A percentile compares a stretch with the other conserved stretches of the same genome.
phyloP scores from a whole-genome alignment of 2,888 invertebrate species.

The Tachina grossa region DNA sequence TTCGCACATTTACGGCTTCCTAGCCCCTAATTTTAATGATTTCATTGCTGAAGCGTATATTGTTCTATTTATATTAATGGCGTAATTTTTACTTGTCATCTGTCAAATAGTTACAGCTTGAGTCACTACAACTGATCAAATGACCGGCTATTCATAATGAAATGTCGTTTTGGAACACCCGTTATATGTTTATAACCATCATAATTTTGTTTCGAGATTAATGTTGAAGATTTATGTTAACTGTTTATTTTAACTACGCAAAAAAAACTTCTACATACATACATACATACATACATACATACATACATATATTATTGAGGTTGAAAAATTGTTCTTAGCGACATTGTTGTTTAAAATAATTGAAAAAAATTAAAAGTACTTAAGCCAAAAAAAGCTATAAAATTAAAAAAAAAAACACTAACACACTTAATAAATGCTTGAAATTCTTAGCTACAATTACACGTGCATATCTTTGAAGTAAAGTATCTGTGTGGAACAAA shows the following conservation, averaged over 20 bases:
- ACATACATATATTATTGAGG: background rate
- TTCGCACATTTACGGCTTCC: too few relatives aligned
- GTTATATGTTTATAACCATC: too few relatives aligned
- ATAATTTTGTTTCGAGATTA: background rate
- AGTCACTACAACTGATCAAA: too few relatives aligned
- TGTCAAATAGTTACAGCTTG: too few relatives aligned
- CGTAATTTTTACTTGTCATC: too few relatives aligned
- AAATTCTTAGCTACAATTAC: constrained; percentile 38
- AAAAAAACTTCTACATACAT: background rate
- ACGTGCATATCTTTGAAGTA: background rate
- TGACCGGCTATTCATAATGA: too few relatives aligned
- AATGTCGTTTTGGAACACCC: too few relatives aligned
- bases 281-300: too few relatives aligned
- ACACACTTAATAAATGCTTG: constrained; percentile 38
- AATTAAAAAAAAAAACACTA: constrained; percentile 24
- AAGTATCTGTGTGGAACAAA: background rate
- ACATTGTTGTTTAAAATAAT: constrained; percentile 1
- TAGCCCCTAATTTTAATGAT: too few relatives aligned
- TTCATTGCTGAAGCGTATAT: too few relatives aligned
- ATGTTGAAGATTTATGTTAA: background rate
- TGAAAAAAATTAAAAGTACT: constrained; percentile 5
- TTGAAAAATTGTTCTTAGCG: background rate
- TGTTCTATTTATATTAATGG: too few relatives aligned
- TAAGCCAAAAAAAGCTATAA: constrained; percentile 7
- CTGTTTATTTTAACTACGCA: background rate